A percentile compares a stretch with the other conserved stretches of the same genome.
Evolutionary conservation across 2,797 vertebrate species (phyloP).

Genomic region (Tokudaia tokunoshimensis): DNA sequence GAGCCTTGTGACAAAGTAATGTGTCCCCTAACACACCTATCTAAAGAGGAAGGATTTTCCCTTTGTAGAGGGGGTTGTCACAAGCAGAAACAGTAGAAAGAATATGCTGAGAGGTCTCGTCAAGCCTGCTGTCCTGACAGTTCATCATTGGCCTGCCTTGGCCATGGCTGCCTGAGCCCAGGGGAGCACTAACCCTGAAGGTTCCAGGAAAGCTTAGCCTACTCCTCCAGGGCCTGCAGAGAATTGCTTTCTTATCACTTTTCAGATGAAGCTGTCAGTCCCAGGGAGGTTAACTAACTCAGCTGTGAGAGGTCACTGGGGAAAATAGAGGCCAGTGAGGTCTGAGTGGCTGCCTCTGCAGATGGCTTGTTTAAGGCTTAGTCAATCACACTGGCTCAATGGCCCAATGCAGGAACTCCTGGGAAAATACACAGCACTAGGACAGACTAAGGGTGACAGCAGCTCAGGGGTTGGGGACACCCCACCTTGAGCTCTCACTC

Average conservation of each 20-base stretch:
- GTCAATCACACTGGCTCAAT: not conserved
- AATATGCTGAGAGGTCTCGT: not conserved
- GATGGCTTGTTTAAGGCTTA: not conserved
- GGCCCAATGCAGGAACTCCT: not conserved
- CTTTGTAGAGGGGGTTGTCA: not conserved
- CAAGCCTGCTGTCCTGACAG: not conserved
- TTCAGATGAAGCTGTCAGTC: not conserved
- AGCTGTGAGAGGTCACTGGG: not conserved
- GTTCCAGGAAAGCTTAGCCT: not conserved
- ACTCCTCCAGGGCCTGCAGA: not conserved
- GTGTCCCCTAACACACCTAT: not conserved
- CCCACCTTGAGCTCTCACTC: not conserved
- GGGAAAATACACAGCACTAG: not conserved
- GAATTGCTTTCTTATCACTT: constrained; percentile 7
- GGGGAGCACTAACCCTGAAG: not conserved
- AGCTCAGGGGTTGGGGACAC: too few relatives aligned
- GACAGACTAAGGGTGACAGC: not conserved
- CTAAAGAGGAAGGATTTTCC: not conserved
- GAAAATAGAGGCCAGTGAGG: not conserved
- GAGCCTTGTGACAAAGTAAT: not conserved
- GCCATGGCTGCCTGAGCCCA: not conserved
- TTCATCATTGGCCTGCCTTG: not conserved
- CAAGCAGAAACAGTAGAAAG: not conserved
- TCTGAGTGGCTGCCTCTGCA: not conserved
- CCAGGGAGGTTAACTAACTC: not conserved